Evolutionary conservation across 2,797 vertebrate genomes (phyloP), one percentile per base, ranked within the genome.

Genomic region (Nyctalus aviator): DNA sequence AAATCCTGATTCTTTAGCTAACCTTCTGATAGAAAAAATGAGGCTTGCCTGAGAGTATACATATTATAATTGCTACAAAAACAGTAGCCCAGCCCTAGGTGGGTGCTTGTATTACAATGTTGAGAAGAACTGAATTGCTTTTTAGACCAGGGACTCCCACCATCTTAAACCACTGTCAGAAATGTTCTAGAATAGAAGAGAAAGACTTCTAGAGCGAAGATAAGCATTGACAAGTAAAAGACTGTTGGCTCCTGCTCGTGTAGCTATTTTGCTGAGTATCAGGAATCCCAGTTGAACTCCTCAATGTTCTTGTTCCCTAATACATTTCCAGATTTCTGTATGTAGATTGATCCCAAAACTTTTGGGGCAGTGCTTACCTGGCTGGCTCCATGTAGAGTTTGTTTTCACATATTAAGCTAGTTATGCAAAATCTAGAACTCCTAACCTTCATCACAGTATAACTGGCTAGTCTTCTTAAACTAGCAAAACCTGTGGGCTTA

Each of bases 21-120:
- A 81, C 77, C 8, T 4, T 12, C 21, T 32, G 53, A 79, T 81
- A 72, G 78, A 90, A 90, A 90, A 94, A 92, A 81, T 59, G 71
- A 77, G 66, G 25, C 44, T 90, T 79, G 32, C 50, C 37, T 76
- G 30, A 83, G 35, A 62, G 27, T 72, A n/a, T 44, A 11, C 46
- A n/a, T 82, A 87, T 92, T 78, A 64, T 55, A 86, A 59, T 41
- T 69, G 20, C 69, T 46, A 23, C 48, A 30, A 68, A 57, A 48
- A 77, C 59, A 48, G 10, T 41, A n/a, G 37, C 30, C 25, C 41
- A 50, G 20, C 73, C 13, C 9, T 55, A 44, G 17, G 48, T 37
- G 46, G 91, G 27, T 48, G 30, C 23, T 78, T 48, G 62, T 75
- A 35, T 62, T 72, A 53, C 13, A 46, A 7, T 78, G 32, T 46